Evolutionary conservation across 2,888 invertebrate genomes (phyloP).

Genomic region (Diploptera punctata): DNA sequence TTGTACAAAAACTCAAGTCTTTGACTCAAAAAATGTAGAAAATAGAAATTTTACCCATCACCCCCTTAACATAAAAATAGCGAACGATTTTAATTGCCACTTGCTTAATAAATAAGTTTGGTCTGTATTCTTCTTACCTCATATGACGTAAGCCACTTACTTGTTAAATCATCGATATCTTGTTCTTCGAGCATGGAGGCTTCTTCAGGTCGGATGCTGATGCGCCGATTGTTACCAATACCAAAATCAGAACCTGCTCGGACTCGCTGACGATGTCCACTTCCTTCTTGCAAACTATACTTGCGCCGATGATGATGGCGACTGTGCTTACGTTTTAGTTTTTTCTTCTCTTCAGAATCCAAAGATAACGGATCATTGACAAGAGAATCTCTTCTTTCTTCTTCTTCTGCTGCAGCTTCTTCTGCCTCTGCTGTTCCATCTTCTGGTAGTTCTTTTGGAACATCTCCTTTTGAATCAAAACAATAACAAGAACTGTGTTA

Average conservation of each 20-base stretch:
- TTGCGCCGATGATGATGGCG: conserved; percentile 70
- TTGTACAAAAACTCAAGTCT: no score
- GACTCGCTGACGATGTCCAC: conserved; percentile 48
- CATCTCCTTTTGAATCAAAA: conserved; percentile 11
- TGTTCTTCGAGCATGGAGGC: conserved; percentile 73
- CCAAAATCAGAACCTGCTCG: conserved; percentile 57
- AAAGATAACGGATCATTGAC: conserved; percentile 6
- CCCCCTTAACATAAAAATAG: no score
- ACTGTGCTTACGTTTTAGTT: conserved; percentile 48
- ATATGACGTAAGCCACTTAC: conserved; percentile 39
- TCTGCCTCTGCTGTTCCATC: conserved; percentile 31
- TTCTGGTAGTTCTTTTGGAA: not conserved
- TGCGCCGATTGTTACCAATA: conserved; percentile 57
- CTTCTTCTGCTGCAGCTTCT: conserved; percentile 12
- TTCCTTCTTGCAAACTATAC: conserved; percentile 78
- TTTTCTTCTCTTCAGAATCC: conserved; percentile 35
- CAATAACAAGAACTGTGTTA: no score
- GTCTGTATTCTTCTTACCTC: no score
- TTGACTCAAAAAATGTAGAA: no score
- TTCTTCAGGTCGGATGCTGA: conserved; percentile 77
- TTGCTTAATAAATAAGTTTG: no score
- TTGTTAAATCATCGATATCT: conserved; percentile 81
- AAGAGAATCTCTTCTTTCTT: conserved; percentile 21
- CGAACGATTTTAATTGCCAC: no score
- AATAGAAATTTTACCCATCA: no score